Conservation (phyloP, 2,797 vertebrate species). For the Remorina albescens region DNA sequence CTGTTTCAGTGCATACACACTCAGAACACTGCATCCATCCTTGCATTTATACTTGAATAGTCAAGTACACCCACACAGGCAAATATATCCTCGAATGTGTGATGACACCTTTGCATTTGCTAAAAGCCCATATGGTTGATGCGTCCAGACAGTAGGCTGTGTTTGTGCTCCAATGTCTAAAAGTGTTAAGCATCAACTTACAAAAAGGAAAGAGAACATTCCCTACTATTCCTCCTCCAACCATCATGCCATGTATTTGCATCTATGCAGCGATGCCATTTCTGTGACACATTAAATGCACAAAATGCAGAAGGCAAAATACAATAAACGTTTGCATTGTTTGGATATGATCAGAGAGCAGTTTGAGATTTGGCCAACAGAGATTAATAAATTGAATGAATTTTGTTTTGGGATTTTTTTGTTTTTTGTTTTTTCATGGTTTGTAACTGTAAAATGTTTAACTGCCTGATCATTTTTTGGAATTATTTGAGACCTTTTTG, state of each 20-base stretch:
- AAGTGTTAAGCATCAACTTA: constrained; percentile 34
- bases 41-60: neutral
- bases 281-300: too few species aligned
- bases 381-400: too few species aligned
- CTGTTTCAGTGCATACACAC: neutral
- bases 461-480: neutral
- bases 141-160: constrained; percentile 35
- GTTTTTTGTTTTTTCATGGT: neutral
- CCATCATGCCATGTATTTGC: constrained; percentile 19
- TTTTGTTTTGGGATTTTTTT: too few species aligned
- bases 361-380: neutral
- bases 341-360: neutral
- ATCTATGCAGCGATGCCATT: constrained; percentile 14
- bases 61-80: neutral
- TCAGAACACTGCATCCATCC: neutral
- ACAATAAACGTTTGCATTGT: constrained; percentile 4
- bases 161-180: constrained; percentile 25
- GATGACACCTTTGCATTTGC: constrained; percentile 43
- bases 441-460: neutral
- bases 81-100: constrained; percentile 51
- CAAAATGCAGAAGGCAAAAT: too few species aligned
- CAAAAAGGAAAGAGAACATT: neutral
- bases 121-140: constrained; percentile 45
- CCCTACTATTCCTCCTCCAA: constrained; percentile 11
- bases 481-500: neutral